phyloP scores from a whole-genome alignment of 1,140 invertebrate genomes.

The Potamilus streckersoni region DNA sequence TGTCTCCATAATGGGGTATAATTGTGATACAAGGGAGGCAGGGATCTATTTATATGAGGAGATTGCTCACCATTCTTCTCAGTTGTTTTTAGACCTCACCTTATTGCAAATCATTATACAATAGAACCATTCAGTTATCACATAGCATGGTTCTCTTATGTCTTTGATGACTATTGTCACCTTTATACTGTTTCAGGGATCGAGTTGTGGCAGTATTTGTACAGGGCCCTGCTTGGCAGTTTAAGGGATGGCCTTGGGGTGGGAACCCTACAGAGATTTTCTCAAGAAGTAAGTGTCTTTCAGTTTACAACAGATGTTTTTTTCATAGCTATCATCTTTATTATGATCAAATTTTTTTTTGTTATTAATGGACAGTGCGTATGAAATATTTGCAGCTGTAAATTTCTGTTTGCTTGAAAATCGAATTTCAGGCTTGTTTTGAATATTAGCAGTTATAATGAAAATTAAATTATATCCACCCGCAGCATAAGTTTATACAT shows the following conservation, averaged over 20 bases:
- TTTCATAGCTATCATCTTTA: neutral
- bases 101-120: neutral
- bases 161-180: neutral
- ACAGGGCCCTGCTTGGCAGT: slow-evolving; percentile 99
- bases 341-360: neutral
- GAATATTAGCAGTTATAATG: too few relatives aligned
- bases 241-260: slow-evolving; percentile 99
- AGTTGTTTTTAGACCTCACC: neutral
- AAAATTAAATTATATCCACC: too few relatives aligned
- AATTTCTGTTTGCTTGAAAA: too few relatives aligned
- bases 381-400: too few relatives aligned
- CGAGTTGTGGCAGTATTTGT: slow-evolving; percentile 99
- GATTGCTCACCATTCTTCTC: too few relatives aligned
- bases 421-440: too few relatives aligned
- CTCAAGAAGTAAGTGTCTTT: slow-evolving; percentile 82
- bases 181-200: slow-evolving; percentile 71
- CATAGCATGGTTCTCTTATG: neutral
- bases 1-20: too few relatives aligned
- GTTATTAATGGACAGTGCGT: too few relatives aligned
- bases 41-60: too few relatives aligned
- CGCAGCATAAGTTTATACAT: too few relatives aligned
- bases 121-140: neutral
- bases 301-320: neutral
- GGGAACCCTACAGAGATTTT: slow-evolving; percentile 99
- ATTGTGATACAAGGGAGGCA: too few relatives aligned